Evolutionary conservation across 2,888 invertebrate genomes (phyloP).

Genomic region (Oscheius sp.): DNA sequence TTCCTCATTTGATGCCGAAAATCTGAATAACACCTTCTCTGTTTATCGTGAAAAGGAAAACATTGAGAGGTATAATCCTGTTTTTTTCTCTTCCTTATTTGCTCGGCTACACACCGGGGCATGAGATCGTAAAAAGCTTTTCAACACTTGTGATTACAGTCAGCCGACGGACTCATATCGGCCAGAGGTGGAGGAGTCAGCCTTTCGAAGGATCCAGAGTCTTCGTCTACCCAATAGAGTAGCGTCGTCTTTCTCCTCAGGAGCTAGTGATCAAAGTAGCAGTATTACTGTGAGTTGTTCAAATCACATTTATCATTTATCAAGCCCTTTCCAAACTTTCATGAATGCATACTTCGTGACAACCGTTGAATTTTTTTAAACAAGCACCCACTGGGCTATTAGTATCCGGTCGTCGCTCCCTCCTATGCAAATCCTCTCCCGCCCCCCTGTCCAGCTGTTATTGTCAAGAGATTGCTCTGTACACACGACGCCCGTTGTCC

Average conservation of each 20-base stretch:
- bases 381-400: no score
- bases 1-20: slow-evolving; percentile 1
- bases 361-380: no score
- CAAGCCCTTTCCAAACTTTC: neutral
- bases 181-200: neutral
- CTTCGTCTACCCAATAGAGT: slow-evolving; percentile 7
- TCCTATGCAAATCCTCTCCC: slow-evolving; percentile 4
- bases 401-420: no score
- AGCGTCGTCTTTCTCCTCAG: neutral
- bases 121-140: neutral
- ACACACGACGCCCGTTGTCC: slow-evolving; percentile 22
- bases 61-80: no score
- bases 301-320: neutral
- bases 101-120: no score
- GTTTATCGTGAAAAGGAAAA: slow-evolving; percentile 3
- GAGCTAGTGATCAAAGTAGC: neutral
- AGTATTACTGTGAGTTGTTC: neutral
- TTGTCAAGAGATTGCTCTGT: slow-evolving; percentile 26
- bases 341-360: neutral
- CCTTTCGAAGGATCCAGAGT: neutral
- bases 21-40: neutral
- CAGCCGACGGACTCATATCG: neutral
- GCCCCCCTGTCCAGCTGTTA: slow-evolving; percentile 12
- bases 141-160: neutral
- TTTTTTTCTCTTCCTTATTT: no score